Percentiles rank a stretch among this genome's conserved stretches.
phyloP scores from a whole-genome alignment of 2,888 invertebrate genomes.

The Tanypteryx hageni region DNA sequence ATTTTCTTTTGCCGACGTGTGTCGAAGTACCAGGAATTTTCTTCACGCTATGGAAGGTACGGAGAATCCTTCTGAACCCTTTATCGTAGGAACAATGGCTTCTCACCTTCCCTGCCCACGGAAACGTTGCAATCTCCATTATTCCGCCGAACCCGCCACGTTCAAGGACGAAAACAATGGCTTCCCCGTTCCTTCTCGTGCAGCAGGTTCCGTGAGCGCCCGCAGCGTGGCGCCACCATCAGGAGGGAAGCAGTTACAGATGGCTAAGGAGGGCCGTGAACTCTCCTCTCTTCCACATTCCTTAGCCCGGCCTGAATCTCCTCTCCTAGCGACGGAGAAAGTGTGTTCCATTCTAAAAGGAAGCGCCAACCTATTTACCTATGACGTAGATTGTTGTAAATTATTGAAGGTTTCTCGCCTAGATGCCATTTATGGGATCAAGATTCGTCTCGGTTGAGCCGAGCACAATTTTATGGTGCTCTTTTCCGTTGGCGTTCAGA shows the following conservation, averaged over 20 bases:
- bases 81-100: background rate
- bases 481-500: no score
- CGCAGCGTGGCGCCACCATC: conserved; percentile 25
- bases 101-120: background rate
- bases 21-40: background rate
- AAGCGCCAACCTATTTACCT: no score
- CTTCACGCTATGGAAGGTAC: background rate
- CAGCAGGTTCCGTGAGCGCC: conserved; percentile 23
- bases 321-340: no score
- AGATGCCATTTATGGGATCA: no score
- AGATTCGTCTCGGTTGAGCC: no score
- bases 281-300: background rate
- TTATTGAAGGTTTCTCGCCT: background rate
- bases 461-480: no score
- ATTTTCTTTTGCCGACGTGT: background rate
- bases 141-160: background rate
- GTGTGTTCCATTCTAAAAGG: no score
- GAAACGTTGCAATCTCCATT: background rate
- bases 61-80: background rate
- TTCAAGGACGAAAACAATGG: background rate
- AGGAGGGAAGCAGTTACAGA: background rate
- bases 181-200: background rate
- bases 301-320: no score
- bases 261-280: background rate
- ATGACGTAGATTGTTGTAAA: background rate